Evolutionary conservation across 2,888 invertebrate genomes (phyloP).

Genomic region (Thymelicus acteon): DNA sequence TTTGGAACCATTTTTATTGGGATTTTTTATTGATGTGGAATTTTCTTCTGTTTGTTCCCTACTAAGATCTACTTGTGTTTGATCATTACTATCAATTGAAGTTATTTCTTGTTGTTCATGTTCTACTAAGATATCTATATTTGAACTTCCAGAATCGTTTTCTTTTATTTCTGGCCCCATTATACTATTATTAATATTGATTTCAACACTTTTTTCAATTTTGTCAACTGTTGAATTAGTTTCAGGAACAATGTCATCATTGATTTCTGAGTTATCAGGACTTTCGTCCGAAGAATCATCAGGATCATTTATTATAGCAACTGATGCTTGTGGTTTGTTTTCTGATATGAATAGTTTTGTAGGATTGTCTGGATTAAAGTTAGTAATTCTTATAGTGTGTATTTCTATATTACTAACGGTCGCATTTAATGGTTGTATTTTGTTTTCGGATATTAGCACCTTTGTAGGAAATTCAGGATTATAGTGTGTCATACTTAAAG

Average conservation of each 20-base stretch:
- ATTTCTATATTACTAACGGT: constrained; percentile 53
- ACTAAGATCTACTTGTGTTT: background rate
- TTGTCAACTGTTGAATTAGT: constrained; percentile 2
- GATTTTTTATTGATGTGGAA: constrained; percentile 2
- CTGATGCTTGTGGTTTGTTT: constrained; percentile 28
- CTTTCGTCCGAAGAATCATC: constrained; percentile 22
- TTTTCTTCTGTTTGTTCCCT: background rate
- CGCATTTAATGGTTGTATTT: constrained; percentile 54
- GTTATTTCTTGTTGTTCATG: constrained; percentile 2
- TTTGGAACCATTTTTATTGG: background rate
- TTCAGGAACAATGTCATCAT: constrained; percentile 14
- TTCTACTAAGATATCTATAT: constrained; percentile 1
- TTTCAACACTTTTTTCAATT: constrained; percentile 14
- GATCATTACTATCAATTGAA: background rate
- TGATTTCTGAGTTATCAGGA: constrained; percentile 21
- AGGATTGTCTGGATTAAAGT: constrained; percentile 24
- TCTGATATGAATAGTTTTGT: constrained; percentile 35
- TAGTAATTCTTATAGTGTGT: constrained; percentile 25
- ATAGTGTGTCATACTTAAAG: constrained; percentile 37
- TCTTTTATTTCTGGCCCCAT: background rate
- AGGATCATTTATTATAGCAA: constrained; percentile 35
- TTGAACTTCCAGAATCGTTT: constrained; percentile 5
- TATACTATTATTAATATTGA: constrained; percentile 14
- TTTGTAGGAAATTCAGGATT: constrained; percentile 43
- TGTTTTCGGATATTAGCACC: constrained; percentile 55